Evolutionary conservation across 2,888 invertebrate genomes (phyloP).

Genomic region (Melipona beecheii): DNA sequence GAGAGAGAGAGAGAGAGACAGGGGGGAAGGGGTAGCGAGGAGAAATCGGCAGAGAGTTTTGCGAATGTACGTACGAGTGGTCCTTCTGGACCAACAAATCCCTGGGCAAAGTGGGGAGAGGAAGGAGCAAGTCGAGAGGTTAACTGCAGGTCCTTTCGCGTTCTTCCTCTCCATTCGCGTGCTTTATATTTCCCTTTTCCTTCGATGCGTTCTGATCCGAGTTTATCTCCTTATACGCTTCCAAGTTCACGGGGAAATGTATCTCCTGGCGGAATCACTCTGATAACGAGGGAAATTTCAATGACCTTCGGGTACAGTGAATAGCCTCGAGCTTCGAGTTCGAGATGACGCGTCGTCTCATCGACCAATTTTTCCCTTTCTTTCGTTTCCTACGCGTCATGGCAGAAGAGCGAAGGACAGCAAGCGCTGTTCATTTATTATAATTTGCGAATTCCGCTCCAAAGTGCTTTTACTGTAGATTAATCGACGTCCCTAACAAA

Average conservation of each 20-base stretch:
- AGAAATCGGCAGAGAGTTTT: conserved; percentile 67
- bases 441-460: not conserved
- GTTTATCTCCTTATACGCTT: conserved; percentile 63
- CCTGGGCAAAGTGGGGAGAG: conserved; percentile 59
- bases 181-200: conserved; percentile 65
- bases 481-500: not conserved
- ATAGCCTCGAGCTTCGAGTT: not conserved
- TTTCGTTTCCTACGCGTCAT: not conserved
- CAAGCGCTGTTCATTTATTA: not conserved
- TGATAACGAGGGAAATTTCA: conserved; percentile 52
- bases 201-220: conserved; percentile 60
- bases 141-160: conserved; percentile 71
- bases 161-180: conserved; percentile 62
- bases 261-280: conserved; percentile 33
- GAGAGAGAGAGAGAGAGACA: conserved; percentile 18
- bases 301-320: conserved; percentile 21
- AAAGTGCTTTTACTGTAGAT: not conserved
- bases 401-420: not conserved
- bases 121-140: conserved; percentile 68
- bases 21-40: conserved; percentile 56
- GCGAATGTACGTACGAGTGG: conserved; percentile 74
- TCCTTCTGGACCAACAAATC: conserved; percentile 74
- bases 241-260: conserved; percentile 19
- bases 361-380: conserved; percentile 4
- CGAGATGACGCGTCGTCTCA: not conserved